Conservation (phyloP, 2,888 invertebrate species). For the Minunthozetes semirufus region DNA sequence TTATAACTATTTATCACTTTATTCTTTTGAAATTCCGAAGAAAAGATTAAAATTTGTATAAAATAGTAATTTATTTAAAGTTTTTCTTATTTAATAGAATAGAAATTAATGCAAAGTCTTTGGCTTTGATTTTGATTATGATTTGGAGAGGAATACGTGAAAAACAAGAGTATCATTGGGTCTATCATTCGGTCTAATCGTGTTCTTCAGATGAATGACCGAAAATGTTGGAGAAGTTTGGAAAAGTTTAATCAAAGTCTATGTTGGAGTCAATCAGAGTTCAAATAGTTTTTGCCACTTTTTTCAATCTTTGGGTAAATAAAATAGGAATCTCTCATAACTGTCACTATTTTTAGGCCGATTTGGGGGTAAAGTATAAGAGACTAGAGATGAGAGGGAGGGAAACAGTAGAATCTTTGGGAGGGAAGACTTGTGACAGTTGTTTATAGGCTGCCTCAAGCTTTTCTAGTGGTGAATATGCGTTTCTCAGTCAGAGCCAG, state of each 20-base stretch:
- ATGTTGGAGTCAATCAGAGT: constrained; percentile 10
- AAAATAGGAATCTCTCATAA: constrained; percentile 19
- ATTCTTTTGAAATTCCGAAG: too few relatives aligned
- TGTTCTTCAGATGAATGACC: constrained; percentile 32
- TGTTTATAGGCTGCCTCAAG: constrained; percentile 14
- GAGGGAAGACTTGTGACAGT: background rate
- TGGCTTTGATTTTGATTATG: background rate
- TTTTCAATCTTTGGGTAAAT: constrained; percentile 4
- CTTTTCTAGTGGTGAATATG: background rate
- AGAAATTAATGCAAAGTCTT: background rate
- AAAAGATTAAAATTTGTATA: too few relatives aligned
- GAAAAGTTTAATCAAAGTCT: constrained; percentile 17
- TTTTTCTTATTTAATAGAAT: too few relatives aligned
- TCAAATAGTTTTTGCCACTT: constrained; percentile 11
- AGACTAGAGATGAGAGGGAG: background rate
- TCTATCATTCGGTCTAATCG: background rate
- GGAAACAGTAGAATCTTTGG: background rate
- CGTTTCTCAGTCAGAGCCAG: background rate
- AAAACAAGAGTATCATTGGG: background rate
- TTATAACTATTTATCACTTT: too few relatives aligned
- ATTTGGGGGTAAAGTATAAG: background rate
- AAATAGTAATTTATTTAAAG: too few relatives aligned
- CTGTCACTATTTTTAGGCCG: constrained; percentile 17
- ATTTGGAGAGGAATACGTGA: background rate
- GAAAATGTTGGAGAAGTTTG: background rate